Base-by-base conservation (phyloP, 2,888 invertebrate species). In the Polyploca ridens region DNA sequence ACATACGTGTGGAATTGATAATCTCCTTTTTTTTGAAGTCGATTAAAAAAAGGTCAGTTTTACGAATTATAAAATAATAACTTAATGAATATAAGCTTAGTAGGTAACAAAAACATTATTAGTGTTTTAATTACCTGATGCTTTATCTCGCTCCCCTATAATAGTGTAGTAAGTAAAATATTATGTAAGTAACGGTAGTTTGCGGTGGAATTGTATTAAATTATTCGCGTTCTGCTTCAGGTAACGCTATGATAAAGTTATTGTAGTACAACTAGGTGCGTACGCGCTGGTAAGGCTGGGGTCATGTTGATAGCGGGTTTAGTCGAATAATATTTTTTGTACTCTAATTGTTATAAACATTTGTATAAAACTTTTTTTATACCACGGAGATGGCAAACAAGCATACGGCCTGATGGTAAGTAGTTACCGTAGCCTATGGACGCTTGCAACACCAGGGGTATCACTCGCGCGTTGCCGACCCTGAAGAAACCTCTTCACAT, bases 181-280 rank as follows among this genome's bases (percentile, higher is more conserved):
- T 54, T 64, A 49, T 67, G 71, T 69, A 66, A 44, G 65, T 74
- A 77, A 77, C 77, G 72, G 78, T 73, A 57, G 41, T 65, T 46
- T 46, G n/a, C n/a, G 46, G 46, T 46, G 5, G 46, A 46, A 38
- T 68, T 66, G 69, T 71, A 76, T 72, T 68, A 70, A 71, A 68
- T 72, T 64, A 65, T 46, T 67, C 44, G n/a, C 64, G 75, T 75
- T 68, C 72, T 63, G 60, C 71, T 75, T 38, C 62, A 72, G 66
- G 58, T 75, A 67, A 57, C 75, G 70, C 62, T 5, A 19, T 72
- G 77, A 77, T 77, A 75, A 74, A 78, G 78, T 71, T 76, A 77
- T 77, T 69, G 76, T 76, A 70, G 8, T 33, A 59, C 35, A 59
- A 70, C 66, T 63, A 71, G 76, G 68, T 64, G 13, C 62, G 65